Percentiles rank a stretch among this genome's conserved stretches.
Conservation (phyloP, 2,888 invertebrate genomes). For the Cenopis cana region DNA sequence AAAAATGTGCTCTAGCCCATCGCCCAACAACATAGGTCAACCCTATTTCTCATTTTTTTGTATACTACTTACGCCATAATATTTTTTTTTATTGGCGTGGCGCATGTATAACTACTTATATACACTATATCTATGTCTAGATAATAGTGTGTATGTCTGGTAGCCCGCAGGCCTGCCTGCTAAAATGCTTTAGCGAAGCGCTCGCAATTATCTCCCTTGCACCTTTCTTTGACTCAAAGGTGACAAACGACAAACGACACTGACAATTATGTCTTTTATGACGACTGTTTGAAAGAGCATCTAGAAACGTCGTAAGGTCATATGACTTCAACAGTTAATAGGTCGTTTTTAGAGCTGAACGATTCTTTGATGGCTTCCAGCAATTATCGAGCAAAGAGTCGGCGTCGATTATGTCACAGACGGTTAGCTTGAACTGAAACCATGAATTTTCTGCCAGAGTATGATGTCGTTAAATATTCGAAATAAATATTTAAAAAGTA, state of each 20-base stretch:
- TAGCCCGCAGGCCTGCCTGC: too few species aligned
- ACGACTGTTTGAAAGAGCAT: neutral
- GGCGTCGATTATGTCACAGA: neutral
- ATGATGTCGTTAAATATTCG: too few species aligned
- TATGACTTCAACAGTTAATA: neutral
- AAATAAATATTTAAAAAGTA: too few species aligned
- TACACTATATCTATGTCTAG: too few species aligned
- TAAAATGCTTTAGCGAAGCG: neutral
- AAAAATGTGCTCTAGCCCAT: too few species aligned
- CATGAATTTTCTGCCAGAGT: too few species aligned
- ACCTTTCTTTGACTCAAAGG: neutral
- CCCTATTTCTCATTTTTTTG: too few species aligned
- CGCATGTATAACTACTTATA: too few species aligned
- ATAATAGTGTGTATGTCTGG: too few species aligned
- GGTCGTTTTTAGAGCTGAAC: neutral
- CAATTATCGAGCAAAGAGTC: neutral
- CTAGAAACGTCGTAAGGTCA: neutral
- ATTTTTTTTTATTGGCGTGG: too few species aligned
- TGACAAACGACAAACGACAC: neutral
- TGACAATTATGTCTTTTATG: neutral
- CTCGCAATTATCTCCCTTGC: neutral
- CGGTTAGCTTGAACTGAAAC: neutral
- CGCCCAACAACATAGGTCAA: too few species aligned
- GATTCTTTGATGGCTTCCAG: conserved; percentile 5
- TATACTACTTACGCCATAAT: too few species aligned